Conservation (phyloP, 53 echinoderm and acorn worm species). For the Mesocentrotus franciscanus region DNA sequence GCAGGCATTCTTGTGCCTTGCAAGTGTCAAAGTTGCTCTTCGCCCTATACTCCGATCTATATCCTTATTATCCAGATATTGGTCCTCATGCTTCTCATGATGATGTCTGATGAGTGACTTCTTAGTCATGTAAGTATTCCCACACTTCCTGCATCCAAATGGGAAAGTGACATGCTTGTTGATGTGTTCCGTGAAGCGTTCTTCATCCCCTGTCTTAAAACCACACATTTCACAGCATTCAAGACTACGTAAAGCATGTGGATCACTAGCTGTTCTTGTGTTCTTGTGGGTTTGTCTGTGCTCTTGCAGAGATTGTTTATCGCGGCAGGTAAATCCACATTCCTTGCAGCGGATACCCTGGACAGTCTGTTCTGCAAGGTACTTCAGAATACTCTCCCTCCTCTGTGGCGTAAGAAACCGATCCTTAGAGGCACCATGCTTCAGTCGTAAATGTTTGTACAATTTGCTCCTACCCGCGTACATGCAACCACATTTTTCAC, state of each 20-base stretch:
- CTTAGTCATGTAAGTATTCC: neutral
- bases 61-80: neutral
- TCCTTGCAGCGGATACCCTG: neutral
- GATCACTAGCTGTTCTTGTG: neutral
- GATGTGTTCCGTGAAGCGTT: neutral
- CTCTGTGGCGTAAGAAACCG: neutral
- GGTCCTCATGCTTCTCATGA: neutral
- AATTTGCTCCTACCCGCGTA: neutral
- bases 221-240: neutral
- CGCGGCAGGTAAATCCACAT: constrained; percentile 3
- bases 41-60: neutral
- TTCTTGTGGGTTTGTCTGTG: neutral
- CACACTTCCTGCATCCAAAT: constrained; percentile 16
- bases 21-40: no score
- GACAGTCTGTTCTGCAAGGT: neutral
- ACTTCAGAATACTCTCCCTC: neutral
- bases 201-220: neutral
- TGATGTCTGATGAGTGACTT: neutral
- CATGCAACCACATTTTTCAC: constrained; percentile 6
- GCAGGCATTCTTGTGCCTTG: constrained; percentile 9
- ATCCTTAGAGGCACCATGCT: constrained; percentile 14
- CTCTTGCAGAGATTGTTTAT: neutral
- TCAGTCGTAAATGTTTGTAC: constrained; percentile 10
- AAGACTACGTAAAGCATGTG: neutral
- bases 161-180: neutral